These are phyloP conservation scores for Triops longicaudatus DNA, from an alignment of 1,140 invertebrate species.

Conservation along the genomic window DNA sequence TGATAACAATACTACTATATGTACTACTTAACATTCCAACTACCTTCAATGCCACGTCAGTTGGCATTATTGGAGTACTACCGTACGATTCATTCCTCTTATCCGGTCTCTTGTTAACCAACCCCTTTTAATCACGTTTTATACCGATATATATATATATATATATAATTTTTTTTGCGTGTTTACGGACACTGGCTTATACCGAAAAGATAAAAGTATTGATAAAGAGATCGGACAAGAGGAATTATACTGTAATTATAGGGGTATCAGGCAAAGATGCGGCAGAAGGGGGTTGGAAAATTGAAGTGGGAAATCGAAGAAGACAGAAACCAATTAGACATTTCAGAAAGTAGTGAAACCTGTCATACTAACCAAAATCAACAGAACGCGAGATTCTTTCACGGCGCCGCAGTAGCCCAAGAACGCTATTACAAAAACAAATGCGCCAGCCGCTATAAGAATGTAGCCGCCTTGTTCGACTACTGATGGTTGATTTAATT, in stretches of 20 bases:
- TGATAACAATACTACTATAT: too few species aligned
- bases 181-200: too few species aligned
- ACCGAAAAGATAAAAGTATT: too few species aligned
- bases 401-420: slow-evolving; percentile 78
- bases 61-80: too few species aligned
- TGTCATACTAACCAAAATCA: slow-evolving; percentile 56
- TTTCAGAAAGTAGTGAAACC: neutral
- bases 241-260: slow-evolving; percentile 21
- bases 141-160: too few species aligned
- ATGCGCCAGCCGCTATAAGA: slow-evolving; percentile 64
- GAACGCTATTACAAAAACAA: slow-evolving; percentile 74
- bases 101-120: too few species aligned
- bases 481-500: slow-evolving; percentile 51
- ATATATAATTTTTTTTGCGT: too few species aligned
- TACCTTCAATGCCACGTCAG: too few species aligned
- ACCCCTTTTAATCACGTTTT: too few species aligned
- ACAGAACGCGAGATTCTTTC: slow-evolving; percentile 67
- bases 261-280: slow-evolving; percentile 24
- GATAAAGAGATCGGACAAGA: neutral
- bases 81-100: too few species aligned
- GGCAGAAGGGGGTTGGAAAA: slow-evolving; percentile 27
- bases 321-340: slow-evolving; percentile 7
- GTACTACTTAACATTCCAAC: too few species aligned
- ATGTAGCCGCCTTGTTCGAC: slow-evolving; percentile 54
- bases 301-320: neutral